Conservation (phyloP, 2,113 vertebrate species). For the Epinephelus cyanopodus region DNA sequence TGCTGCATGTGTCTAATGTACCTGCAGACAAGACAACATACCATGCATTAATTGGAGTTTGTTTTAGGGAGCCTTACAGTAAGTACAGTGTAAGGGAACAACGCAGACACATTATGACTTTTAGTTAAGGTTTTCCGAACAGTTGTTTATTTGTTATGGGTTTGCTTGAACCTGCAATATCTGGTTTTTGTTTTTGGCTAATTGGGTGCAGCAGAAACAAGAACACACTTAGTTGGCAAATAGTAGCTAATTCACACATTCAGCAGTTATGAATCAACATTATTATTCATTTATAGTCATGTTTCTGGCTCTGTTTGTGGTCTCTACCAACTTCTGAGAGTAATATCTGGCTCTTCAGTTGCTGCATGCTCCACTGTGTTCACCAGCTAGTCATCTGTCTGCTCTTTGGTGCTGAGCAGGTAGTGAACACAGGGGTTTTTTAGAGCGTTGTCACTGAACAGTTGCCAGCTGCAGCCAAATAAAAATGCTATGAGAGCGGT, state of each 20-base stretch:
- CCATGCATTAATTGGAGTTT: constrained; percentile 16
- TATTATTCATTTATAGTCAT: background rate
- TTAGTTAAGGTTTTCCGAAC: constrained; percentile 7
- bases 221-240: background rate
- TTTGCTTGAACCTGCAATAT: background rate
- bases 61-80: constrained; percentile 7
- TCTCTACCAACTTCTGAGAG: background rate
- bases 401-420: background rate
- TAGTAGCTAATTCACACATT: background rate
- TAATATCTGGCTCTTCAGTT: background rate
- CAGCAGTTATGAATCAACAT: too few relatives aligned
- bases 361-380: background rate
- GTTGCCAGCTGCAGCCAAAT: background rate
- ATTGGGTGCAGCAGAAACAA: background rate
- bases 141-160: constrained; percentile 14
- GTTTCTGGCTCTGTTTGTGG: constrained; percentile 1
- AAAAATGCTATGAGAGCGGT: background rate
- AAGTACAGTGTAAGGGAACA: background rate
- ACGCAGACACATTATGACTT: background rate
- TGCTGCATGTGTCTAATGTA: constrained; percentile 12
- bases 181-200: background rate
- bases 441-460: background rate
- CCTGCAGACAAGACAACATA: background rate
- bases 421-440: background rate
- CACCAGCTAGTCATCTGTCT: background rate